A percentile compares a stretch with the other conserved stretches of the same genome.
These are phyloP conservation scores for Protobothrops flavoviridis DNA, from an alignment of 2,113 vertebrate genomes.

Conservation along the genomic window DNA sequence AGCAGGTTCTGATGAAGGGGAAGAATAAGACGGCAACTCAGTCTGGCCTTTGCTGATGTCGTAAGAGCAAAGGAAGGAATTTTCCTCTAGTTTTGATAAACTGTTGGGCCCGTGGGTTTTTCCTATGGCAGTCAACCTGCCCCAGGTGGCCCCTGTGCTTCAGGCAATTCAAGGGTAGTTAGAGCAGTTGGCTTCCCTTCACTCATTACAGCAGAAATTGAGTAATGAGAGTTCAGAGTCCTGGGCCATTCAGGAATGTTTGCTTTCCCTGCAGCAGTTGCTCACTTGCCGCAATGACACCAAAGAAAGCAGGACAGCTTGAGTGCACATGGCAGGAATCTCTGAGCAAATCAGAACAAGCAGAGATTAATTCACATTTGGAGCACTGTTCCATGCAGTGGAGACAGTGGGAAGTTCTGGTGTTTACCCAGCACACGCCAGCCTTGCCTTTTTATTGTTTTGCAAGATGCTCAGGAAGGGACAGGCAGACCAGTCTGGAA, in stretches of 20 bases:
- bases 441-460: background rate
- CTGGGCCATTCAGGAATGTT: background rate
- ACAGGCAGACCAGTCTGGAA: background rate
- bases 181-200: background rate
- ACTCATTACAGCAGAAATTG: background rate
- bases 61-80: background rate
- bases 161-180: background rate
- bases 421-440: background rate
- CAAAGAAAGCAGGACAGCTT: background rate
- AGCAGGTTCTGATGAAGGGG: background rate
- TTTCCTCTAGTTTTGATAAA: background rate
- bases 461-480: background rate
- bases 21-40: background rate
- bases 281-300: too few species aligned
- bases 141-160: background rate
- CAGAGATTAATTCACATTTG: background rate
- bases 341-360: background rate
- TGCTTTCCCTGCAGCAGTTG: background rate
- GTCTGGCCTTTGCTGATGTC: background rate
- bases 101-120: background rate
- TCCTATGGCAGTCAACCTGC: background rate
- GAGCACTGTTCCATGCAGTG: background rate
- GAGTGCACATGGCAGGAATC: background rate
- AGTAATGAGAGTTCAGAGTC: background rate
- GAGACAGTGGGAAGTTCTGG: background rate